These are phyloP conservation scores for Eupleurogrammus muticus DNA, from an alignment of 2,797 vertebrate species.

Conservation along the genomic window DNA sequence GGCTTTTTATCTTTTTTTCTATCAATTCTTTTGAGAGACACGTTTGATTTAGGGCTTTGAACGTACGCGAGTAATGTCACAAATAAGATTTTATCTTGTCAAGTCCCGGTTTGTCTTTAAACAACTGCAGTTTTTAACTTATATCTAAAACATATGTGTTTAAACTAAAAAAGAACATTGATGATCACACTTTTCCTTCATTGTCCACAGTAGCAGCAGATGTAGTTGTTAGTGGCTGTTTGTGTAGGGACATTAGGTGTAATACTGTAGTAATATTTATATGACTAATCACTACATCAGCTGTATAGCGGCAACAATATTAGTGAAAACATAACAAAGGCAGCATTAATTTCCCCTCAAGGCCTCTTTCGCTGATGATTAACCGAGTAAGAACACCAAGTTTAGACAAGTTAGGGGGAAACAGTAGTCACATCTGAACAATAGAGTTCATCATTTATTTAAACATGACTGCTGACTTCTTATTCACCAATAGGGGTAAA, in stretches of 20 bases:
- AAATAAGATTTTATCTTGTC: neutral
- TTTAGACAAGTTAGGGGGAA: neutral
- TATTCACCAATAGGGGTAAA: neutral
- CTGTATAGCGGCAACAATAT: neutral
- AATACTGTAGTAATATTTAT: neutral
- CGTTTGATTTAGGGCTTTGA: slow-evolving; percentile 5
- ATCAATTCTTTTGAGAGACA: neutral
- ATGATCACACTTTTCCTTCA: neutral
- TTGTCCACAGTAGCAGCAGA: neutral
- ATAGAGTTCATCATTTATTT: neutral
- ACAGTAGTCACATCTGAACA: neutral
- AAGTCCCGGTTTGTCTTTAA: neutral
- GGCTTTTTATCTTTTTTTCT: slow-evolving; percentile 8
- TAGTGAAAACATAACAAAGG: neutral
- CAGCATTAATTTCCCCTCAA: neutral
- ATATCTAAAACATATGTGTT: too few relatives aligned
- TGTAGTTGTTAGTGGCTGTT: neutral
- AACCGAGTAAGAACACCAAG: too few relatives aligned
- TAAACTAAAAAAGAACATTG: neutral
- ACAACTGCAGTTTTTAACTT: too few relatives aligned
- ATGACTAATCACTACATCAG: neutral
- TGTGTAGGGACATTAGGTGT: neutral
- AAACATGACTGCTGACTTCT: neutral
- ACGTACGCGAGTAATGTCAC: neutral
- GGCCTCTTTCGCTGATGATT: too few relatives aligned